Evolutionary conservation across 2,888 invertebrate genomes (phyloP), one percentile per base, ranked within the genome.

Genomic region (Eretmocerus hayati): DNA sequence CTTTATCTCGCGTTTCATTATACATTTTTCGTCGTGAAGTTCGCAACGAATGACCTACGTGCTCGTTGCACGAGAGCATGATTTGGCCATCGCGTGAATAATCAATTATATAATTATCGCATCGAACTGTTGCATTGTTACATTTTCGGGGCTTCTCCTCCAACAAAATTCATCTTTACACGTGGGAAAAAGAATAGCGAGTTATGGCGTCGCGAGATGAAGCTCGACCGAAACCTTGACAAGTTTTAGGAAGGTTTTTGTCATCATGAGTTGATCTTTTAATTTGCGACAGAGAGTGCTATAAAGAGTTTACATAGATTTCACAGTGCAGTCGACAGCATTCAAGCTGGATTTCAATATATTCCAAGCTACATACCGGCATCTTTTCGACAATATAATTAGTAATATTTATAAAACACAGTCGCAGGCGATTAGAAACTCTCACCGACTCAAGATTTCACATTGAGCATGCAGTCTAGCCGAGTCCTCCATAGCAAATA

Each of bases 1-100:
- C 39, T 19, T 57, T 55, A 52, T 49, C 35, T 38, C 47, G 35
- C 21, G 21, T 38, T 30, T 59, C 56, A 57, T 60, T 60, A 54
- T 58, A 53, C 46, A 54, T 57, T 55, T 46, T 57, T 55, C 56
- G 56, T 48, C 49, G 43, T 20, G 8, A 30, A n/a, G 35, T 39
- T 48, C 26, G 35, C 30, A 43, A 16, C 42, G 32, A 30, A 36
- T 21, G 22, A 32, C 22, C 38, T 37, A 40, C 18, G 26, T 46
- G 43, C 46, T 40, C 51, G 46, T 32, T 45, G 42, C 42, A 48
- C 39, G 48, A 47, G 11, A 31, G 23, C 31, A 42, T 22, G 20
- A 50, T 18, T 8, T 31, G 20, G 32, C 42, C 45, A n/a, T 42
- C 26, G 31, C 38, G 45, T 41, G 41, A 44, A 46, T 47, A 53